Base-by-base conservation (phyloP, 2,888 invertebrate genomes). In the Scaptomyza polygonia region DNA sequence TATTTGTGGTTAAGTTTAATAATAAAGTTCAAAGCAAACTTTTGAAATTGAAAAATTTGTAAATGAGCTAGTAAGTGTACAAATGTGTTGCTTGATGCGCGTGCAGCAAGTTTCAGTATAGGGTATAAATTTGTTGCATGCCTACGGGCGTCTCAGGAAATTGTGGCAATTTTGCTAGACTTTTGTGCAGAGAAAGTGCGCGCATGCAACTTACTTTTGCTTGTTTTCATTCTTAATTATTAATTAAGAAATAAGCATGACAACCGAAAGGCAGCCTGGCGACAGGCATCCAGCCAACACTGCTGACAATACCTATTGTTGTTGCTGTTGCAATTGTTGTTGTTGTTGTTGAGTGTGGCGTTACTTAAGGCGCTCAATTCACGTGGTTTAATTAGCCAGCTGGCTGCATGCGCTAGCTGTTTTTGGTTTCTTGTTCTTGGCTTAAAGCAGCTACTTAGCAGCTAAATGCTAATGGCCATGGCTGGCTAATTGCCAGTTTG, bases 221-320 rank as follows among this genome's bases (percentile, higher is more conserved):
- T 82, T 83, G 81, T 84, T 79, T 84, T 86, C 77, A 72, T 81
- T 81, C 82, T 88, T 86, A 88, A 86, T 88, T 86, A 86, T 57
- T 85, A 86, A 86, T 88, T 85, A 84, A 77, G 79, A 86, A 83
- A 86, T 81, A 86, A 85, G 86, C 71, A 74, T 77, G 78, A 72
- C 79, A 72, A 72, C 63, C 69, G 52, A 55, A 67, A 55, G 32
- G 45, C 43, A 25, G n/a, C 34, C 21, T 21, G 7, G 14, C 44
- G 25, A 25, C 25, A 9, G n/a, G 25, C 44, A 44, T n/a, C 14
- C 45, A 5, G 16, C 12, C 25, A 44, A 61, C 56, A 59, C 49
- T 43, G 58, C 62, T 61, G 39, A 52, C 56, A 66, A 43, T 67
- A 39, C 62, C 30, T 51, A 58, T 69, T 69, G 58, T 69, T 53